Conservation (phyloP, 2,113 vertebrate species). For the Ornithorhynchus anatinus region DNA sequence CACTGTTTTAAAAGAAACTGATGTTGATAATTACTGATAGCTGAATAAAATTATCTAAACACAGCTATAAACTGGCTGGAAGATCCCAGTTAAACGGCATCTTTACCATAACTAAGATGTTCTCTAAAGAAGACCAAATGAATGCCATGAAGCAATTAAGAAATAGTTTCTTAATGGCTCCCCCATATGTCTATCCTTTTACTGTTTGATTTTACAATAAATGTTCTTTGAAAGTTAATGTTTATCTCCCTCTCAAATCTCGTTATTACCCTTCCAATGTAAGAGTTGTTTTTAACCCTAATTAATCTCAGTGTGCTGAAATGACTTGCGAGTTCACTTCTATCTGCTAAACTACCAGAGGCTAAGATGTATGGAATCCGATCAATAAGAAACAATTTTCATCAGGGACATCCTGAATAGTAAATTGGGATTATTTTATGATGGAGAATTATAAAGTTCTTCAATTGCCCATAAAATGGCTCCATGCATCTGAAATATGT, state of each 20-base stretch:
- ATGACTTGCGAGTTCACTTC: not conserved
- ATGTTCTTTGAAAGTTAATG: conserved; percentile 1
- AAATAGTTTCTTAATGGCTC: not conserved
- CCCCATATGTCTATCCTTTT: not conserved
- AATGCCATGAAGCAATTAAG: not conserved
- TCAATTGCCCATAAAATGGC: not conserved
- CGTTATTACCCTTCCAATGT: not conserved
- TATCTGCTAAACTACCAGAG: not conserved
- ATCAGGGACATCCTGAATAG: not conserved
- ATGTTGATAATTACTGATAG: fast-evolving
- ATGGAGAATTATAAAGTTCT: not conserved
- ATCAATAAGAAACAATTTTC: not conserved
- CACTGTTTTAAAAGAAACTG: not conserved
- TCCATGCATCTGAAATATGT: not conserved
- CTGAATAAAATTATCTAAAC: not conserved
- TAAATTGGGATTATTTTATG: conserved; percentile 18
- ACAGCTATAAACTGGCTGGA: not conserved
- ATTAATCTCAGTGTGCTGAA: not conserved
- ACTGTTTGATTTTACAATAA: not conserved
- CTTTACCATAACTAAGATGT: not conserved
- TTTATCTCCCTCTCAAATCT: not conserved
- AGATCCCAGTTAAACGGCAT: not conserved
- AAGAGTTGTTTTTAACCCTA: not conserved
- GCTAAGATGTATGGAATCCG: not conserved
- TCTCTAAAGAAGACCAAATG: not conserved